Conservation (phyloP, 2,888 invertebrate species). For the Xestia ashworthii region DNA sequence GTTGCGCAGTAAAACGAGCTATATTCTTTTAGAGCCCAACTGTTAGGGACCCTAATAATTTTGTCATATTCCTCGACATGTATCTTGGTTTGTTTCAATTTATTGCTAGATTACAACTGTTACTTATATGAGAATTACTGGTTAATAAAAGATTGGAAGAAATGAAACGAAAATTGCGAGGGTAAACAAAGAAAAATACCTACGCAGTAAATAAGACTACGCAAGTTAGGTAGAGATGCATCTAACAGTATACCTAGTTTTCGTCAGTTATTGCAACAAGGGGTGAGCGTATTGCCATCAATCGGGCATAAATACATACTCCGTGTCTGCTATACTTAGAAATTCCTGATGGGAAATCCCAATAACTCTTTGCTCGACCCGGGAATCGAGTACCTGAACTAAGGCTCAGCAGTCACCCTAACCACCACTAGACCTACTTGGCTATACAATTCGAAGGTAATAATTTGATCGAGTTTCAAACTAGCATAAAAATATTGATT, state of each 20-base stretch:
- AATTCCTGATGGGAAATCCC: accelerated
- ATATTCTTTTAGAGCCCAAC: conserved; percentile 61
- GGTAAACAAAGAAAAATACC: neutral
- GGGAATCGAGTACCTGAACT: neutral
- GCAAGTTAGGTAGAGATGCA: neutral
- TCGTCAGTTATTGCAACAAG: neutral
- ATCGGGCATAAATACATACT: neutral
- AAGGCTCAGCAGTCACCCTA: neutral
- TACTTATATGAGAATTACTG: conserved; percentile 4
- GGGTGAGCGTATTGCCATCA: neutral
- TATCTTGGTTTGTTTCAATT: conserved; percentile 54
- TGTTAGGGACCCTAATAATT: conserved; percentile 61
- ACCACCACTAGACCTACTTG: neutral
- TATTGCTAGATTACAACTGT: conserved; percentile 33
- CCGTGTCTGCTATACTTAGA: neutral
- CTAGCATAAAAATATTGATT: neutral
- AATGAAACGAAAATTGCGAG: neutral
- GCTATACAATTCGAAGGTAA: too few relatives aligned
- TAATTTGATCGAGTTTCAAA: too few relatives aligned
- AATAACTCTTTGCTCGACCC: neutral
- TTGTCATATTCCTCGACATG: conserved; percentile 52
- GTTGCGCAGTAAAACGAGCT: conserved; percentile 55
- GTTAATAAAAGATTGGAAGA: conserved; percentile 18
- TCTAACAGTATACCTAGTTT: neutral
- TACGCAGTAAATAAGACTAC: neutral